Evolutionary conservation across 2,797 vertebrate genomes (phyloP), one percentile per base, ranked within the genome.

Genomic region (Enteromius afrohamiltoni): DNA sequence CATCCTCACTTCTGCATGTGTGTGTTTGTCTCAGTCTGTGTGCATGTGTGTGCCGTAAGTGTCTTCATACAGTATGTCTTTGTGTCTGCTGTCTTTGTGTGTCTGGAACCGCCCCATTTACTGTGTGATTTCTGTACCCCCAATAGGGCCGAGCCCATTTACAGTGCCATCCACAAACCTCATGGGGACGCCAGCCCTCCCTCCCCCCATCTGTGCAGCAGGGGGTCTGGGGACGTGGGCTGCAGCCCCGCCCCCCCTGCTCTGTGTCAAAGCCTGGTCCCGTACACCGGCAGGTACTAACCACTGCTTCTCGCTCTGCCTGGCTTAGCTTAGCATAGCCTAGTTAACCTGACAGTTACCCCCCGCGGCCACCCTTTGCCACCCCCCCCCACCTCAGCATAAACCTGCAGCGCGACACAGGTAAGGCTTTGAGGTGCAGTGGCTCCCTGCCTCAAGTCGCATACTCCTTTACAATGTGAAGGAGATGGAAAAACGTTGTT

Each of bases 131-230:
- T 94, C 93, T 95, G 94, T 95, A 94, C 93, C 93, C 21, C 85
- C 84, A 90, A 77, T 93, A 93, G 93, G 91, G 93, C 92, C 92
- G 93, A 95, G 87, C 94, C 94, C 91, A 94, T 95, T 93, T 95
- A 95, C 95, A 95, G 94, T 95, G 94, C 93, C 94, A 94, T 95
- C 94, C 93, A 95, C 94, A 95, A 95, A 94, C 92, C 93, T 82
- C 84, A 83, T 91, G 93, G 93, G 94, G 94, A 95, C 89, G 92
- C 88, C 93, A 93, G 88, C 94, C 93, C 92, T 94, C 93, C 93
- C 88, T 89, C 86, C 51, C 80, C 87, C 83, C 84, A 87, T 68
- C 87, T 87, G 83, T 94, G 92, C 94, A 94, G 93, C 93, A 88
- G 90, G 90, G 86, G 74, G 65, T 78, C 85, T 80, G 85, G 86